Base-by-base conservation (phyloP, 2,888 invertebrate species). In the Leucozona laternaria region DNA sequence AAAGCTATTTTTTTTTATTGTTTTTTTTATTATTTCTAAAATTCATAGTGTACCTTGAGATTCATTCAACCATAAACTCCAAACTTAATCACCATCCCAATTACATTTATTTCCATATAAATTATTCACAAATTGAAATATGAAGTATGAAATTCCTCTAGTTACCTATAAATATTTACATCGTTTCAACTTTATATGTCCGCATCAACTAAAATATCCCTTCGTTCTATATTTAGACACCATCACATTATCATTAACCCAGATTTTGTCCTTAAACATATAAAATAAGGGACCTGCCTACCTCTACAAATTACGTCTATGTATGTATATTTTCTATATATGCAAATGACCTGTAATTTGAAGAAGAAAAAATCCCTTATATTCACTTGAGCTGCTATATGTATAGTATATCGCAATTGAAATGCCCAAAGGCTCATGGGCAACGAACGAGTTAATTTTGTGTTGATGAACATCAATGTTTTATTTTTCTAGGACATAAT, bases 311-410 rank as follows among this genome's bases (percentile, higher is more conserved):
- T n/a, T n/a, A n/a, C n/a, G 13, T 22, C 6, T 10, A 8, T 3
- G 10, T 40, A 37, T 13, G 34, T 13, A 20, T 20, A 37, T 20
- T 13, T 34, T 58, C n/a, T 68, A 62, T 68, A 62, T 68, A 80
- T 80, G 75, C 68, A 80, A 80, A 80, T 75, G 75, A 43, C 60
- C 53, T 75, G 75, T 75, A 53, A 80, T 80, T 80, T 75, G 50
- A 34, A 11, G 4, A 57, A 57, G 7, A 58, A 57, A 28, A 28
- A 28, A 8, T 8, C 50, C 13, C 34, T 73, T 73, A 73, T 58
- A 60, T 60, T 68, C 75, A 60, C 58, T 80, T 75, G 40, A 68
- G 40, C 40, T 66, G n/a, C 28, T 50, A 48, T n/a, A n/a, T n/a
- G n/a, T n/a, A n/a, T n/a, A n/a, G n/a, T n/a, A n/a, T 57, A 50